A percentile compares a stretch with the other conserved stretches of the same genome.
These are phyloP conservation scores for Hirudo medicinalis DNA, from an alignment of 1,140 invertebrate genomes.

Conservation along the genomic window DNA sequence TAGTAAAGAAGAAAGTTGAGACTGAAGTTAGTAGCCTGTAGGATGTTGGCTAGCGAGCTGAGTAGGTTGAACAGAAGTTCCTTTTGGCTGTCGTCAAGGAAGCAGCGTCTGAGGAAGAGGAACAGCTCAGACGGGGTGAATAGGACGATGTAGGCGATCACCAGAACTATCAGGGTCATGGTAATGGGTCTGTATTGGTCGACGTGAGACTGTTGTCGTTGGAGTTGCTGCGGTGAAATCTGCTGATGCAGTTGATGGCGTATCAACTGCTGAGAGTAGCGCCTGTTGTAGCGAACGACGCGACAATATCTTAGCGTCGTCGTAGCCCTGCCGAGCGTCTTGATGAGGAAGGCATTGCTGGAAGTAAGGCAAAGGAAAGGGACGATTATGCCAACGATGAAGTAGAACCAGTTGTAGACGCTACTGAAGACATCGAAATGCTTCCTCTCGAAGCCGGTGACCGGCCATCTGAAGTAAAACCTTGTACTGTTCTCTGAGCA, in stretches of 20 bases:
- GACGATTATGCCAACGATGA: constrained; percentile 25
- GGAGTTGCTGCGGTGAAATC: neutral
- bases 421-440: constrained; percentile 13
- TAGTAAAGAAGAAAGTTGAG: constrained; percentile 20
- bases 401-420: constrained; percentile 21
- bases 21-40: constrained; percentile 14
- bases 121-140: constrained; percentile 4
- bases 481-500: constrained; percentile 24
- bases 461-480: constrained; percentile 21
- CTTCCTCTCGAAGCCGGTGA: neutral
- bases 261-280: neutral
- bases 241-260: neutral
- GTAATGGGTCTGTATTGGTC: constrained; percentile 19
- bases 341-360: constrained; percentile 28
- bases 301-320: constrained; percentile 10
- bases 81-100: neutral
- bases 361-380: constrained; percentile 24
- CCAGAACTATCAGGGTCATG: constrained; percentile 13
- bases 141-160: constrained; percentile 15
- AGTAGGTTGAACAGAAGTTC: constrained; percentile 12
- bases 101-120: constrained; percentile 7
- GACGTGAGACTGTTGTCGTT: neutral
- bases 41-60: constrained; percentile 10
- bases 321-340: constrained; percentile 28
- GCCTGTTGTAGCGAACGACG: neutral